Percentiles rank a stretch among this genome's conserved stretches.
These are phyloP conservation scores for Anthophora plumipes DNA, from an alignment of 2,888 invertebrate species.

Conservation along the genomic window DNA sequence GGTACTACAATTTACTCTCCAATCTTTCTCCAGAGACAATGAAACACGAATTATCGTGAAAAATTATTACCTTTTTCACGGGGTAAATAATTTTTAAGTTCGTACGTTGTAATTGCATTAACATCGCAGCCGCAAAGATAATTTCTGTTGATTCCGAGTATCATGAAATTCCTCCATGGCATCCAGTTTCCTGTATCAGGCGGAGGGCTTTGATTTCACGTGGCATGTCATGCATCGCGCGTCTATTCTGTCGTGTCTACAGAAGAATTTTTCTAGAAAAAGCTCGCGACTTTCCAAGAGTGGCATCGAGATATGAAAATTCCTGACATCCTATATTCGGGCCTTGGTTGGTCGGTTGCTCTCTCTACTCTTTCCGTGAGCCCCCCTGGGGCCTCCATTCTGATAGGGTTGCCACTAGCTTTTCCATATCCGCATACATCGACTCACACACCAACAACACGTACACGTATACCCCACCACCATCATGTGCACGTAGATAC, in stretches of 20 bases:
- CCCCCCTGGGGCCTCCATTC: slow-evolving; percentile 74
- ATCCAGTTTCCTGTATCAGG: slow-evolving; percentile 9
- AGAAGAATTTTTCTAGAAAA: slow-evolving; percentile 69
- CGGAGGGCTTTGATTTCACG: slow-evolving; percentile 42
- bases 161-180: slow-evolving; percentile 38
- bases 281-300: slow-evolving; percentile 71
- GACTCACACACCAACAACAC: slow-evolving; percentile 58
- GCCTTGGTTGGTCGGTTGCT: slow-evolving; percentile 68
- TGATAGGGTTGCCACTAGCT: slow-evolving; percentile 78
- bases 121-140: not conserved
- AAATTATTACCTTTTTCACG: too few relatives aligned
- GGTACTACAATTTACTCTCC: too few relatives aligned
- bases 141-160: not conserved
- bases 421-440: slow-evolving; percentile 72
- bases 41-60: too few relatives aligned
- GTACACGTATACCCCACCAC: slow-evolving; percentile 48
- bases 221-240: slow-evolving; percentile 43
- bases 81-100: not conserved
- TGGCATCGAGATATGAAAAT: slow-evolving; percentile 80
- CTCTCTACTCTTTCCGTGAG: slow-evolving; percentile 64
- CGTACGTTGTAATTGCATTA: not conserved
- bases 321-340: slow-evolving; percentile 77
- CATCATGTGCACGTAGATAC: slow-evolving; percentile 53
- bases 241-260: slow-evolving; percentile 54
- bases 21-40: too few relatives aligned